Conservation (phyloP, 2,113 vertebrate species). For the Crotophaga sulcirostris region DNA sequence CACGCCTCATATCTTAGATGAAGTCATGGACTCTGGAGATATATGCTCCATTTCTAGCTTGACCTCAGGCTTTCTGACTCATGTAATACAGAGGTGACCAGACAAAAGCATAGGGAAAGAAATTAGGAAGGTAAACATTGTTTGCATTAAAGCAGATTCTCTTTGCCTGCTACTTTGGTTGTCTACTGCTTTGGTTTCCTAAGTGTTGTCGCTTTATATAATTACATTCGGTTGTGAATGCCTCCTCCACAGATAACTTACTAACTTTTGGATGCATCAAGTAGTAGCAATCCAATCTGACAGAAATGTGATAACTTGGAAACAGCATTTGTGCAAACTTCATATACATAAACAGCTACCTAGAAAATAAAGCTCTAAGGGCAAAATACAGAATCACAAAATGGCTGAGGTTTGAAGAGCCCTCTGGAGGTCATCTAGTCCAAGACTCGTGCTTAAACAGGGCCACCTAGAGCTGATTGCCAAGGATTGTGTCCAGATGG, state of each 20-base stretch:
- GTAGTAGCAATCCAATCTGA: not conserved
- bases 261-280: not conserved
- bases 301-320: not conserved
- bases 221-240: not conserved
- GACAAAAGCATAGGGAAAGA: not conserved
- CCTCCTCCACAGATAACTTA: not conserved
- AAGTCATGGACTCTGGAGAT: not conserved
- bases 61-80: not conserved
- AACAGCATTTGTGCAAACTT: not conserved
- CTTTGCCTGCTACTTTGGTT: not conserved
- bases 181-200: not conserved
- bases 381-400: not conserved
- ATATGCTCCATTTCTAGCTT: not conserved
- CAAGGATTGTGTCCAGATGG: too few relatives aligned
- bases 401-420: too few relatives aligned
- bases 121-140: not conserved
- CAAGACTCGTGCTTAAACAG: too few relatives aligned
- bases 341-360: not conserved
- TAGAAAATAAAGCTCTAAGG: not conserved
- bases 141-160: not conserved
- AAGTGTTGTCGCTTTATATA: not conserved
- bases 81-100: not conserved
- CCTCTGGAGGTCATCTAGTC: too few relatives aligned
- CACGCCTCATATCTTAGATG: not conserved
- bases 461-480: too few relatives aligned